Conservation (phyloP, 2,797 vertebrate species). For the Gallinago stenura region DNA sequence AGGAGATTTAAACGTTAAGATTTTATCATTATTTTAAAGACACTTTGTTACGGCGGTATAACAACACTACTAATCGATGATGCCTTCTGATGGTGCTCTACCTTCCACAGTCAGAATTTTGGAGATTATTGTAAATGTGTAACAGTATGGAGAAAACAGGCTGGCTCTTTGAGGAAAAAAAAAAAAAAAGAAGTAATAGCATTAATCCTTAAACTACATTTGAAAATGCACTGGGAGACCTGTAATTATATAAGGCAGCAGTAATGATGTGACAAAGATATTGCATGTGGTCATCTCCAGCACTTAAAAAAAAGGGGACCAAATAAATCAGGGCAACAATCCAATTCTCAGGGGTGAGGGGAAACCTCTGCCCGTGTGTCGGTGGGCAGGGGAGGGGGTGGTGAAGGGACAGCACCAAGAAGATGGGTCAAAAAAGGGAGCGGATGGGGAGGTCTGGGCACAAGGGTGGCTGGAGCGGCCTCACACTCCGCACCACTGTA, state of each 20-base stretch:
- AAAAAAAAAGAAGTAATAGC: neutral
- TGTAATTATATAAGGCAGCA: neutral
- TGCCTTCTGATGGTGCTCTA: neutral
- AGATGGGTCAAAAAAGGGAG: neutral
- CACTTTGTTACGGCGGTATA: neutral
- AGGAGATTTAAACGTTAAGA: slow-evolving; percentile 29
- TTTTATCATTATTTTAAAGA: slow-evolving; percentile 21
- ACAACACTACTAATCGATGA: neutral
- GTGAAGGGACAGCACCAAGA: accelerated
- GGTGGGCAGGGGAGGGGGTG: neutral
- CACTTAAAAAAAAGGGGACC: neutral
- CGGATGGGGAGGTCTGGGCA: neutral
- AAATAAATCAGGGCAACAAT: neutral
- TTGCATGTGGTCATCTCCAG: neutral
- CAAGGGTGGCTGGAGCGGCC: neutral
- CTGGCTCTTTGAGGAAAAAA: neutral
- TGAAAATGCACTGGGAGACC: neutral
- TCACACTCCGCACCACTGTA: accelerated
- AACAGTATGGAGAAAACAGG: neutral
- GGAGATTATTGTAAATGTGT: neutral
- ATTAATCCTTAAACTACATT: slow-evolving; percentile 14
- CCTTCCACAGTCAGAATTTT: slow-evolving; percentile 32
- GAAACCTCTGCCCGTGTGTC: accelerated
- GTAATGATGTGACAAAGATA: neutral
- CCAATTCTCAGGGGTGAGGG: neutral